These are phyloP conservation scores for Drosophila anceps DNA, from an alignment of 2,888 invertebrate species.

Conservation along the genomic window DNA sequence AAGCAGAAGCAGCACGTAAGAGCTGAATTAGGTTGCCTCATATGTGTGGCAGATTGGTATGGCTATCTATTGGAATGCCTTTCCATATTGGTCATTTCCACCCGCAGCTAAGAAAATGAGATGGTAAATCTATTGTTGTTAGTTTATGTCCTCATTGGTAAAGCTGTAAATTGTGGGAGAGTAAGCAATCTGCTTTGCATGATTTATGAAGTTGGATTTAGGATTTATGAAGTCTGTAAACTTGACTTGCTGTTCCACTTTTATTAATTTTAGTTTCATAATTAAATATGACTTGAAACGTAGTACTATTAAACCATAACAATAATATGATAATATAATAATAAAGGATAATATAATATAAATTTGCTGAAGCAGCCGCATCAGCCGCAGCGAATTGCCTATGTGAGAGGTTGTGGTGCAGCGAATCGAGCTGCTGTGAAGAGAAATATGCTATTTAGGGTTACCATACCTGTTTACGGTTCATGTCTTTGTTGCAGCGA, in stretches of 20 bases:
- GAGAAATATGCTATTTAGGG: constrained; percentile 31
- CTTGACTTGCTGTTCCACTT: background rate
- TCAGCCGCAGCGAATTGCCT: constrained; percentile 14
- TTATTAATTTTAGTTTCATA: background rate
- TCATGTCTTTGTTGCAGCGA: constrained; percentile 32
- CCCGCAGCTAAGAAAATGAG: background rate
- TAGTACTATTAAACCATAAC: no score
- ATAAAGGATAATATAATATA: no score
- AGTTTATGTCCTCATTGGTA: background rate
- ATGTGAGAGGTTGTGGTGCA: constrained; percentile 18
- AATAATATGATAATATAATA: no score
- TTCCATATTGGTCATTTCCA: background rate
- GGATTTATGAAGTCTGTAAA: background rate
- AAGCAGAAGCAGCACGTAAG: background rate
- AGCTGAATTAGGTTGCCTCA: background rate
- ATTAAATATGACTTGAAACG: background rate
- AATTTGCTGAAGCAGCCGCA: no score
- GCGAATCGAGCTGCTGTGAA: constrained; percentile 28
- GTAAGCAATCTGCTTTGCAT: background rate
- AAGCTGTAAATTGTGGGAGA: background rate
- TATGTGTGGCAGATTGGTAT: background rate
- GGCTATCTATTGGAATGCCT: background rate
- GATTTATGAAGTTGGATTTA: background rate
- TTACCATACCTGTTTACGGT: constrained; percentile 35
- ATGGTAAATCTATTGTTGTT: background rate